Evolutionary conservation across 2,888 invertebrate genomes (phyloP), one percentile per base, ranked within the genome.

Genomic region (Thymelicus lineola): DNA sequence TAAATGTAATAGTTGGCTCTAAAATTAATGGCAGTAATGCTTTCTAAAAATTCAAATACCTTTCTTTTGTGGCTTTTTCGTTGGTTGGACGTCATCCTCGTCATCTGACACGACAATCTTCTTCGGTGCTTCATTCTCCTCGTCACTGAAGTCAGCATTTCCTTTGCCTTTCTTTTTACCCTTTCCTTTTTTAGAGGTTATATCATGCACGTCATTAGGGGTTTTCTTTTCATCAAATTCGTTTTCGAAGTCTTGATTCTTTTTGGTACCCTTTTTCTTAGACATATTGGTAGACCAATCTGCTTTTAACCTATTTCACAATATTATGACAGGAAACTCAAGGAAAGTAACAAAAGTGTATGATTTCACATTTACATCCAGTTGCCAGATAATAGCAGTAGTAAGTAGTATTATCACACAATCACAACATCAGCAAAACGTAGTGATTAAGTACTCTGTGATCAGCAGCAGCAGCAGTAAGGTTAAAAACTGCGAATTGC

Each of bases 191-290:
- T 95, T 95, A 78, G 94, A 93, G 94, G 94, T 94, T 94, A 94
- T 76, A 73, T 90, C 91, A 72, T 80, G 81, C 76, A 75, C 78
- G 68, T 91, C 92, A 72, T 83, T 84, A 48, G 76, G 67, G 55
- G 77, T 72, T 69, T 86, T 86, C 75, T 89, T 91, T 35, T 90
- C 88, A 64, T 94, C 94, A 60, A 94, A 86, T 66, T 94, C 94
- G 35, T 95, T 94, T 58, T 95, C 95, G 0, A 94, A 79, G 73
- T 94, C 94, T 80, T 92, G 91, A 77, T 93, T 94, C 80, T 95
- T 95, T 79, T 95, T 95, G 74, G 88, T 91, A 67, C 94, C 94
- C 73, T 91, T 94, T 84, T 94, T 95, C 82, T 95, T 95, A 7
- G 95, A 95, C 95, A 95, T 95, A 1, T 72, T 79, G 20, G 20